A percentile compares a stretch with the other conserved stretches of the same genome.
phyloP scores from a whole-genome alignment of 92 coral and sea anemone genomes.

The Montipora capitata region DNA sequence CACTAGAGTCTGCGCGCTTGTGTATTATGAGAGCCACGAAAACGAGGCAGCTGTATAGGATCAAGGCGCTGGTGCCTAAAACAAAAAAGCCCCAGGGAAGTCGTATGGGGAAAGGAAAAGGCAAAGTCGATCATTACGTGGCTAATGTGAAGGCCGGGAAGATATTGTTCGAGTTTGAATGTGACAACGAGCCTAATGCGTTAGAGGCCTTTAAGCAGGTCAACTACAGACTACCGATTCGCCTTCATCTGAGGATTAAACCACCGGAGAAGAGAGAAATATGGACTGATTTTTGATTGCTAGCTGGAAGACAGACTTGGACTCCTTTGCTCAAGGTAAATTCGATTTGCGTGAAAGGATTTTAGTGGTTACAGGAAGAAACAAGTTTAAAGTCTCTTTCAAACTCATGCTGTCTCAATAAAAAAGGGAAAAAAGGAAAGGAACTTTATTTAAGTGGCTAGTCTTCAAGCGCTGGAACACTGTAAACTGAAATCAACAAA shows the following conservation, averaged over 20 bases:
- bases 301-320: not conserved
- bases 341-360: too few species aligned
- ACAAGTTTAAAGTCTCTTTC: too few species aligned
- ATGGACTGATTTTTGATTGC: conserved; percentile 91
- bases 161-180: conserved; percentile 91
- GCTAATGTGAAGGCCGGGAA: conserved; percentile 97
- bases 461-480: too few species aligned
- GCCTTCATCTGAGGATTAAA: conserved; percentile 89
- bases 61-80: conserved; percentile 92
- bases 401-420: too few species aligned
- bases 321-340: not conserved
- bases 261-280: conserved; percentile 86
- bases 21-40: conserved; percentile 93
- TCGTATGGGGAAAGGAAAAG: conserved; percentile 99
- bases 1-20: conserved; percentile 94
- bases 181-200: conserved; percentile 96
- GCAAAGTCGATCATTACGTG: conserved; percentile 93
- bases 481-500: too few species aligned
- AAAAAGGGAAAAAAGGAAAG: too few species aligned
- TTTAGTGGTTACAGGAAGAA: too few species aligned
- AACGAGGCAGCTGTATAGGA: conserved; percentile 87
- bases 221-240: conserved; percentile 88
- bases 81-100: conserved; percentile 97
- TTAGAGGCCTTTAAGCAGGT: conserved; percentile 93
- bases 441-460: too few species aligned